These are phyloP conservation scores for Seriola aureovittata DNA, from an alignment of 2,113 vertebrate genomes.

Conservation along the genomic window DNA sequence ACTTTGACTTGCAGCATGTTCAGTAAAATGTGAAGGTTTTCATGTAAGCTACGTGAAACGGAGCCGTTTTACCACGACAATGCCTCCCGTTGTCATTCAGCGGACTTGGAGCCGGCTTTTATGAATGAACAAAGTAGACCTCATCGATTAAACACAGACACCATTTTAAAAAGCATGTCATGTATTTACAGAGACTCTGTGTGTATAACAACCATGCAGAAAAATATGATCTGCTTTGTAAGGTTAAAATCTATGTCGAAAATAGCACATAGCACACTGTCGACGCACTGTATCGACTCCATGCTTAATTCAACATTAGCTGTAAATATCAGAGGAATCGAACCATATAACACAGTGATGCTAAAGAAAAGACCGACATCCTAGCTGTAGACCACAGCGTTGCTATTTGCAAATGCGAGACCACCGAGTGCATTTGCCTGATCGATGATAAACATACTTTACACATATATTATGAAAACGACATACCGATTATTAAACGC, in stretches of 20 bases:
- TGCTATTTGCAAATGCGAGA: slow-evolving; percentile 59
- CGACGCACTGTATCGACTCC: slow-evolving; percentile 38
- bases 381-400: slow-evolving; percentile 29
- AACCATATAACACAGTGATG: neutral
- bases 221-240: neutral
- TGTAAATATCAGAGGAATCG: neutral
- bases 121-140: slow-evolving; percentile 71
- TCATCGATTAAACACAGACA: slow-evolving; percentile 19
- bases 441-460: slow-evolving; percentile 71
- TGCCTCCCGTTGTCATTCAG: slow-evolving; percentile 70
- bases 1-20: neutral
- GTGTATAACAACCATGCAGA: neutral
- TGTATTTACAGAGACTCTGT: neutral
- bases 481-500: slow-evolving; percentile 23
- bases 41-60: slow-evolving; percentile 38
- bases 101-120: slow-evolving; percentile 59
- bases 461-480: slow-evolving; percentile 24
- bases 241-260: slow-evolving; percentile 18
- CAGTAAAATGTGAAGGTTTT: slow-evolving; percentile 47
- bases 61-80: slow-evolving; percentile 59
- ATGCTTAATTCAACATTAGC: slow-evolving; percentile 13
- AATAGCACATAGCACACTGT: neutral
- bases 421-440: slow-evolving; percentile 52
- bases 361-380: slow-evolving; percentile 15
- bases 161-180: slow-evolving; percentile 31